Evolutionary conservation across 2,797 vertebrate species (phyloP), one percentile per base, ranked within the genome.

Genomic region (Crenichthys baileyi): DNA sequence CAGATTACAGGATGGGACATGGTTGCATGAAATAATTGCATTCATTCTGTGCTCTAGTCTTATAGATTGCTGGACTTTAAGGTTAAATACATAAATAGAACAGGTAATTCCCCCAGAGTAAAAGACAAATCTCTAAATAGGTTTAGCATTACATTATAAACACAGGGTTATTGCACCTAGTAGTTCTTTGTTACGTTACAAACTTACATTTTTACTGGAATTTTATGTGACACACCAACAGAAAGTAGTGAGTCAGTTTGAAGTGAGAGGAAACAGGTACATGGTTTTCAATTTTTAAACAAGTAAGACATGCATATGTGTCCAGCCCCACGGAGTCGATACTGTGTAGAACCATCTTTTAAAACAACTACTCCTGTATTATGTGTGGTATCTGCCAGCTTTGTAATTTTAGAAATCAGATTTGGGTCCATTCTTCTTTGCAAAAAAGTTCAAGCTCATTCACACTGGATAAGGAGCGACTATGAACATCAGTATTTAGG

Each of bases 1-100:
- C 24, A 78, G 60, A 76, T 83, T 41, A 61, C 16, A 58, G 29
- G 68, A 22, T 31, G 13, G 48, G 11, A 50, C 55, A 6, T 39
- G 39, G 39, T 44, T 68, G 22, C 65, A n/a, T 24, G 9, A 68
- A 5, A 44, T 8, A 68, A 24, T 24, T 44, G 9, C 13, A 68
- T 68, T 44, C n/a, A 24, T 68, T 24, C 20, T 20, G 51, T 46
- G 44, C 11, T 46, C 44, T 11, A 46, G 44, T 46, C 44, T 9
- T 46, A 46, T 7, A 46, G 11, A 46, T 46, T 11, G 11, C 16
- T 20, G 16, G 51, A 53, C 22, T 53, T 53, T 53, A 53, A 53
- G 5, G 51, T 53, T 11, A 53, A 20, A 53, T 20, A 53, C 16
- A 51, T 6, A 53, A 20, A 20, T 16, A 53, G 16, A 53, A 16